Base-by-base conservation (phyloP, 2,888 invertebrate species). In the Phengaris alcon region DNA sequence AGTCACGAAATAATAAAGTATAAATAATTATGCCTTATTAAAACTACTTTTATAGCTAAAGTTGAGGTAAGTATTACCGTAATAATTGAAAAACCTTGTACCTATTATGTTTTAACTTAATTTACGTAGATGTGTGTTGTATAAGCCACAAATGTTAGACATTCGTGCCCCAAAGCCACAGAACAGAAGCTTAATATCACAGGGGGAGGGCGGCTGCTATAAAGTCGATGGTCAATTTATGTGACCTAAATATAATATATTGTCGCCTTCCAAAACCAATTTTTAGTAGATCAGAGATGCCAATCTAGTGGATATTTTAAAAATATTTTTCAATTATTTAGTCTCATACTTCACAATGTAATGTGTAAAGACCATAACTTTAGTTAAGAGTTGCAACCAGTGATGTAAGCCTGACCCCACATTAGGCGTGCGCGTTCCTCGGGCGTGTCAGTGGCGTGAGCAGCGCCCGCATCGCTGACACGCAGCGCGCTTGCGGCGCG, bases 91-190 rank as follows among this genome's bases (percentile, higher is more conserved):
- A 55, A 55, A 13, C 8, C 0, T 55, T 55, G n/a, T 35, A 35
- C 35, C 35, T 35, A 35, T 35, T 35, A 48, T 15, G 59, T 22
- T 22, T 22, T 22, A 22, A 22, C 22, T 22, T 22, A 22, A 59
- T 59, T 59, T 59, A 10, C 59, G 59, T 59, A 59, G 59, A 22
- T 15, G 22, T 59, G 59, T 57, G 22, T 22, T 9, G 59, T 0
- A 22, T 59, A 59, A 59, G 59, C 59, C 9, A 22, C 59, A 59
- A 59, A 59, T 12, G 54, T 54, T 59, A 57, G 22, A 59, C 59
- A 59, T 59, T 59, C 59, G 59, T 59, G 22, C 59, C 22, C 59
- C 22, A 59, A 59, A 59, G 59, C 59, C 59, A 59, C 59, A 59
- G 22, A 22, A 59, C 59, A 59, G 22, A 59, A 59, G 59, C 59